These are phyloP conservation scores for Pterophyllum scalare DNA, from an alignment of 2,113 vertebrate genomes.

Conservation along the genomic window DNA sequence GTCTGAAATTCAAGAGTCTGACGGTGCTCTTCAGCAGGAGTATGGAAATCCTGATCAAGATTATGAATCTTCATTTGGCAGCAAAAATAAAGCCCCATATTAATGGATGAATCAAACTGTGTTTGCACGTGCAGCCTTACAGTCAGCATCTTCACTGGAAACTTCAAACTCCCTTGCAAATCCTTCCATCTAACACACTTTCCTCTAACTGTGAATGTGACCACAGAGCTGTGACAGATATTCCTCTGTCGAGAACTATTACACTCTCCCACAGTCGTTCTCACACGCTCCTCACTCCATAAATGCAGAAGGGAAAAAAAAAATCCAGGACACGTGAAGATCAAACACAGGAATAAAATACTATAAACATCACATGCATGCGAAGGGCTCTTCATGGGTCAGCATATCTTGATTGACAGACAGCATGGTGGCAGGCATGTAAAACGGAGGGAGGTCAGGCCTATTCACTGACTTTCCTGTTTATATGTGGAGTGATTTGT, in stretches of 20 bases:
- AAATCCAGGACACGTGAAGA: conserved; percentile 38
- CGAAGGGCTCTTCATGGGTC: conserved; percentile 40
- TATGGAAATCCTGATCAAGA: conserved; percentile 65
- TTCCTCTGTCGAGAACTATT: conserved; percentile 61
- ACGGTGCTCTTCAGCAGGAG: background rate
- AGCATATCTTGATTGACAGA: conserved; percentile 62
- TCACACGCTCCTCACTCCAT: conserved; percentile 30
- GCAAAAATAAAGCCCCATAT: conserved; percentile 11
- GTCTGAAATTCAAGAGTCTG: background rate
- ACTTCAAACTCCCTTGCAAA: conserved; percentile 58
- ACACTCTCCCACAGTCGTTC: conserved; percentile 47
- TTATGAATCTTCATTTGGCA: conserved; percentile 30
- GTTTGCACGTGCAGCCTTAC: conserved; percentile 1
- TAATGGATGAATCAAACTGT: conserved; percentile 40
- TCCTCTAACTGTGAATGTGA: conserved; percentile 53
- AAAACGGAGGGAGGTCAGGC: conserved; percentile 44
- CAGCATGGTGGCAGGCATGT: conserved; percentile 47
- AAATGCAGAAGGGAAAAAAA: conserved; percentile 16
- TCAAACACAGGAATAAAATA: conserved; percentile 56
- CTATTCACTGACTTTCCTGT: conserved; percentile 75
- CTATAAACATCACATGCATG: conserved; percentile 61
- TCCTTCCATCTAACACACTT: conserved; percentile 55
- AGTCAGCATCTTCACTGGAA: conserved; percentile 66
- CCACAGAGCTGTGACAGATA: conserved; percentile 69
- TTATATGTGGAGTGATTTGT: conserved; percentile 64